Conservation (phyloP, 1,140 invertebrate genomes). For the Plectrocnemia conspersa region DNA sequence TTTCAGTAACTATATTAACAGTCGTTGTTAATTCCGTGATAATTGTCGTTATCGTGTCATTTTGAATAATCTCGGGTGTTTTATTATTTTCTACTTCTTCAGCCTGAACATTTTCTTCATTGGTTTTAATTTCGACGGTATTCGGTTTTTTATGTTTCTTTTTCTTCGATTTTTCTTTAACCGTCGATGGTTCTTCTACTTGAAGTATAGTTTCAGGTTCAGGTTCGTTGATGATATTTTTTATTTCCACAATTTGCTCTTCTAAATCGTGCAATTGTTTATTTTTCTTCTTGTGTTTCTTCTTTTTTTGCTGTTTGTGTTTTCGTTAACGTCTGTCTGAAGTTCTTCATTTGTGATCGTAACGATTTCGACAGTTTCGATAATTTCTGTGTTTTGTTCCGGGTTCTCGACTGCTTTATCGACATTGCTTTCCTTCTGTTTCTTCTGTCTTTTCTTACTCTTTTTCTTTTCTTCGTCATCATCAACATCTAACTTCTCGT, state of each 20-base stretch:
- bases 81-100: not conserved
- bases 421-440: slow-evolving; percentile 39
- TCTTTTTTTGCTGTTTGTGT: not conserved
- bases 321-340: not conserved
- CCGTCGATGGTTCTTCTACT: too few species aligned
- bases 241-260: not conserved
- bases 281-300: slow-evolving; percentile 28
- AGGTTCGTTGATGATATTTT: not conserved
- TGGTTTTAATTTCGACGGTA: slow-evolving; percentile 30
- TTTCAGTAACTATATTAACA: too few species aligned
- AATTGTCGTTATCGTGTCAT: too few species aligned
- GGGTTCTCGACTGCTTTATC: slow-evolving; percentile 61
- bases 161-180: slow-evolving; percentile 22
- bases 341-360: not conserved
- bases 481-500: slow-evolving; percentile 15
- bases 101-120: not conserved
- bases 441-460: slow-evolving; percentile 49
- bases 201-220: too few species aligned
- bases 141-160: slow-evolving; percentile 21
- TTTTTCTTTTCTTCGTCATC: slow-evolving; percentile 45
- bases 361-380: slow-evolving; percentile 39
- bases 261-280: slow-evolving; percentile 22
- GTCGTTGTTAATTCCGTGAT: too few species aligned
- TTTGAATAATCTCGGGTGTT: too few species aligned
- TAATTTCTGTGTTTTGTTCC: slow-evolving; percentile 53